These are phyloP conservation scores for Zophobas morio DNA, from an alignment of 1,140 invertebrate species.

Conservation along the genomic window DNA sequence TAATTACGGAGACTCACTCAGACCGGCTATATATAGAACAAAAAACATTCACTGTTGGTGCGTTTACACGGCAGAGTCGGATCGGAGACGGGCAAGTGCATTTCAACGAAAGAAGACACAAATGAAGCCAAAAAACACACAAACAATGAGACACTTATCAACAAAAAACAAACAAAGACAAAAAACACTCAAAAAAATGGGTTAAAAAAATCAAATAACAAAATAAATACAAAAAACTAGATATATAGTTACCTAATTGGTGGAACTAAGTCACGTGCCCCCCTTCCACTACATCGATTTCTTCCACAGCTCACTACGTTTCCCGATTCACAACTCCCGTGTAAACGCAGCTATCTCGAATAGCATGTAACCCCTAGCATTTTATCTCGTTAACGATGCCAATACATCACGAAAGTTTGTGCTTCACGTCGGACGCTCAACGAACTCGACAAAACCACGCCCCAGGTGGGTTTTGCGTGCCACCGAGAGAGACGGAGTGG, in stretches of 20 bases:
- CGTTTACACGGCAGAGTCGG: conserved; percentile 49
- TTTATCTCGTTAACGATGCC: conserved; percentile 59
- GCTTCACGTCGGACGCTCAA: neutral
- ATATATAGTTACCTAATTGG: too few species aligned
- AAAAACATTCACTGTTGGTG: conserved; percentile 50
- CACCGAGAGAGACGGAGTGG: neutral
- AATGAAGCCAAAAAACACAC: conserved; percentile 1
- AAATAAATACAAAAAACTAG: too few species aligned
- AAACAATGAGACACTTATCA: neutral
- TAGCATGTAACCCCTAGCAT: conserved; percentile 56
- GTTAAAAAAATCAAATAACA: too few species aligned
- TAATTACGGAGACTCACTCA: conserved; percentile 59
- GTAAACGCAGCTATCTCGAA: conserved; percentile 49
- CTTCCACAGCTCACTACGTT: neutral
- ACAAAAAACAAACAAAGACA: too few species aligned
- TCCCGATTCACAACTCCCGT: conserved; percentile 24
- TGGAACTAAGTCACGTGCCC: too few species aligned
- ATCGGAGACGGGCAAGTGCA: neutral
- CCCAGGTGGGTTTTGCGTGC: neutral
- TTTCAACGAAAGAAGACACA: neutral
- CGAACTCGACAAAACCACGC: conserved; percentile 6
- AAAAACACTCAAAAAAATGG: too few species aligned
- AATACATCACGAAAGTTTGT: conserved; percentile 11
- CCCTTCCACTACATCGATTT: neutral
- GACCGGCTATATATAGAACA: conserved; percentile 60